A percentile compares a stretch with the other conserved stretches of the same genome.
These are phyloP conservation scores for Tachyglossus aculeatus DNA, from an alignment of 2,797 vertebrate species.

Conservation along the genomic window DNA sequence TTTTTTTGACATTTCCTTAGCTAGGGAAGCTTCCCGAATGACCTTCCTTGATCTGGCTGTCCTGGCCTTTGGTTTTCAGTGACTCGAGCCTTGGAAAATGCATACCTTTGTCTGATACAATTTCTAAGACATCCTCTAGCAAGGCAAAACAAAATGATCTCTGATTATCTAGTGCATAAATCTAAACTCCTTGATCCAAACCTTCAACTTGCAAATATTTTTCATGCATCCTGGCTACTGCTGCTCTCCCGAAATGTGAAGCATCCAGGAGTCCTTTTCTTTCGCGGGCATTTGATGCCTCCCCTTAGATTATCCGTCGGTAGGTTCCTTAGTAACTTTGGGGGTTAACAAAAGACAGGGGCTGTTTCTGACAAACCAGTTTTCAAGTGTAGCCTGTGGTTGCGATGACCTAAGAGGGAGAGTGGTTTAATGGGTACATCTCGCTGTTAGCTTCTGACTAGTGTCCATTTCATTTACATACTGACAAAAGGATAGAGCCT, in stretches of 20 bases:
- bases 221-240: neutral
- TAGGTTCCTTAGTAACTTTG: neutral
- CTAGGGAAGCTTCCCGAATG: slow-evolving; percentile 6
- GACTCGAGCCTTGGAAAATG: slow-evolving; percentile 46
- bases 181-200: slow-evolving; percentile 40
- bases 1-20: neutral
- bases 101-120: slow-evolving; percentile 32
- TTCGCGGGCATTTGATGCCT: neutral
- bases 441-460: neutral
- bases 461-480: slow-evolving; percentile 30
- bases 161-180: slow-evolving; percentile 30
- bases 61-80: slow-evolving; percentile 28
- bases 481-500: slow-evolving; percentile 5
- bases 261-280: neutral
- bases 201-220: slow-evolving; percentile 27
- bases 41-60: slow-evolving; percentile 7
- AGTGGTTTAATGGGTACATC: neutral
- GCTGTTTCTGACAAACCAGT: slow-evolving; percentile 17
- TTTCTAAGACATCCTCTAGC: slow-evolving; percentile 28
- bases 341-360: neutral
- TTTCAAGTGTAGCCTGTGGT: slow-evolving; percentile 4
- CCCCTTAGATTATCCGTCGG: neutral
- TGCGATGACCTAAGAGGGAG: neutral
- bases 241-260: neutral
- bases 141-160: slow-evolving; percentile 44